phyloP scores from a whole-genome alignment of 2,888 invertebrate genomes.

The Odontomyia ornata region DNA sequence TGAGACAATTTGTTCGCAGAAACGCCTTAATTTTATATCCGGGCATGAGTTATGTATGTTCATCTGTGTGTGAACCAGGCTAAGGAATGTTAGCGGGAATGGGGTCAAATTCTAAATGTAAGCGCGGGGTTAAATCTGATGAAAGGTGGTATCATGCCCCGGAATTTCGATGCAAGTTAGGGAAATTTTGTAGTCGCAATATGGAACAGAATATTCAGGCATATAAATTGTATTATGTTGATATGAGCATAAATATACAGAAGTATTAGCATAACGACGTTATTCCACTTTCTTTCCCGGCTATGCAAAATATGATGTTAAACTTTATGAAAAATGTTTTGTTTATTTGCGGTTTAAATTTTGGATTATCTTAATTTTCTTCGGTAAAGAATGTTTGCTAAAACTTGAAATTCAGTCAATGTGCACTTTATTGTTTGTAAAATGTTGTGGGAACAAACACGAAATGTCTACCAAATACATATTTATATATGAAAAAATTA shows the following conservation, averaged over 20 bases:
- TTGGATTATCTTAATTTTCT: slow-evolving; percentile 24
- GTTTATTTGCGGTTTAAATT: not conserved
- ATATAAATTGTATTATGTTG: slow-evolving; percentile 4
- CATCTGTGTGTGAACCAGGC: not conserved
- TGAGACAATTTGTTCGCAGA: slow-evolving; percentile 36
- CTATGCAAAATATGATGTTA: not conserved
- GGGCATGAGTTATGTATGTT: not conserved
- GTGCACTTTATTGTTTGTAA: too few relatives aligned
- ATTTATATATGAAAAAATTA: too few relatives aligned
- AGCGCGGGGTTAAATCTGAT: not conserved
- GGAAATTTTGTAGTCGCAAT: not conserved
- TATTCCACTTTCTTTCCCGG: not conserved
- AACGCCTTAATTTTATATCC: slow-evolving; percentile 33
- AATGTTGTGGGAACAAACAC: too few relatives aligned
- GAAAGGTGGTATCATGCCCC: not conserved
- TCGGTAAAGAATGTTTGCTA: not conserved
- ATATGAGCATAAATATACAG: slow-evolving; percentile 30
- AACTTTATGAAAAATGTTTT: slow-evolving; percentile 17
- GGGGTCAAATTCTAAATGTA: not conserved
- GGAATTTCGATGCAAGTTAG: not conserved
- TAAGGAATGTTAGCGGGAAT: not conserved
- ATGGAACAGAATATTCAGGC: not conserved
- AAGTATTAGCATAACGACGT: slow-evolving; percentile 36
- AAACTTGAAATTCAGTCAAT: too few relatives aligned
- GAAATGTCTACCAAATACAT: too few relatives aligned